Evolutionary conservation across 2,888 invertebrate species (phyloP).

Genomic region (Crioceris asparagi): DNA sequence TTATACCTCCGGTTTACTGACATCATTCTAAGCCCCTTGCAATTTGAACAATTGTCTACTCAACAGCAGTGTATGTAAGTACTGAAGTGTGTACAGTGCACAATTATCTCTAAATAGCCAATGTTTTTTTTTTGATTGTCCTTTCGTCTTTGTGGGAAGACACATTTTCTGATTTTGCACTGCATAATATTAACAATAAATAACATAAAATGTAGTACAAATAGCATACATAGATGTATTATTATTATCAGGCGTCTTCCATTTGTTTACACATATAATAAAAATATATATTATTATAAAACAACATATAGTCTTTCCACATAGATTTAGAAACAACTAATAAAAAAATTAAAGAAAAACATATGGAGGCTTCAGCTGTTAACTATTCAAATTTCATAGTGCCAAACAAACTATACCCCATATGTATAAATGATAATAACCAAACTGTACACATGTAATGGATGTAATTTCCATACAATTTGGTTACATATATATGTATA

Average conservation of each 20-base stretch:
- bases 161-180: constrained; percentile 69
- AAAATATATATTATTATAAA: constrained; percentile 13
- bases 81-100: too few relatives aligned
- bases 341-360: constrained; percentile 1
- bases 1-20: constrained; percentile 24
- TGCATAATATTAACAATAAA: not conserved
- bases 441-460: too few relatives aligned
- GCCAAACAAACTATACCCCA: too few relatives aligned
- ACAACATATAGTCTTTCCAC: constrained; percentile 58
- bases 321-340: constrained; percentile 57
- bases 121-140: constrained; percentile 41
- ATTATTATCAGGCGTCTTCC: too few relatives aligned
- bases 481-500: too few relatives aligned
- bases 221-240: too few relatives aligned
- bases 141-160: constrained; percentile 58
- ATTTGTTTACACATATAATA: constrained; percentile 2
- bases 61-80: constrained; percentile 43
- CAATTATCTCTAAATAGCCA: constrained; percentile 52
- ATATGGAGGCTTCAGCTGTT: not conserved
- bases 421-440: too few relatives aligned
- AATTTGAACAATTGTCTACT: constrained; percentile 33
- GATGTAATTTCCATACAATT: too few relatives aligned
- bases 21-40: too few relatives aligned
- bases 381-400: too few relatives aligned
- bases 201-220: constrained; percentile 1